These are phyloP conservation scores for Marasmarcha lunaedactyla DNA, from an alignment of 2,888 invertebrate genomes.

Conservation along the genomic window DNA sequence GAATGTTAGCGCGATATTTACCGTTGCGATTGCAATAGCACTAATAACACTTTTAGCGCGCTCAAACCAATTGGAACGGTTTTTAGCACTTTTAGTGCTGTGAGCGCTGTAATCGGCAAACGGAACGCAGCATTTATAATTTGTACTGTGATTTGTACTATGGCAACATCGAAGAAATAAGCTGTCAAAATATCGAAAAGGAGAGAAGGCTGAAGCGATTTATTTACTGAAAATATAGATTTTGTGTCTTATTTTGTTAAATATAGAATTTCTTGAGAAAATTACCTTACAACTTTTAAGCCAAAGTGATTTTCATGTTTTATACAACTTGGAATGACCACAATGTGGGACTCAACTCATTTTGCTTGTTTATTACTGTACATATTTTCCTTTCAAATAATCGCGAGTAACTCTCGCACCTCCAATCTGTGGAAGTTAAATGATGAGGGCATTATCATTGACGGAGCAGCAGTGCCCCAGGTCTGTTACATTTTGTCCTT, in stretches of 20 bases:
- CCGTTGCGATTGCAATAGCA: no score
- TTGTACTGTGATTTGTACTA: no score
- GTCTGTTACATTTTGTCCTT: slow-evolving; percentile 37
- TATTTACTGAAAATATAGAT: slow-evolving; percentile 11
- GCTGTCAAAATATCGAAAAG: slow-evolving; percentile 29
- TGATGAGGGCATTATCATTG: slow-evolving; percentile 81
- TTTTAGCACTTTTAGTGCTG: no score
- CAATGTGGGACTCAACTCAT: slow-evolving; percentile 70
- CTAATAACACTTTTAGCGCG: no score
- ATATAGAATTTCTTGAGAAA: background rate
- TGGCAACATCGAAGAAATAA: no score
- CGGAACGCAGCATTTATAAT: no score
- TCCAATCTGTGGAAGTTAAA: slow-evolving; percentile 88
- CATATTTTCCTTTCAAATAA: slow-evolving; percentile 78
- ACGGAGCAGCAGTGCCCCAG: slow-evolving; percentile 70
- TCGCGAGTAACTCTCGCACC: slow-evolving; percentile 82
- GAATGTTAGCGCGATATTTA: no score
- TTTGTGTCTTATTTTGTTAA: slow-evolving; percentile 17
- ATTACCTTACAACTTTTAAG: background rate
- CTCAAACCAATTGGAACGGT: no score
- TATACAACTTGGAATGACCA: slow-evolving; percentile 16
- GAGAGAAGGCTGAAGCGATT: slow-evolving; percentile 24
- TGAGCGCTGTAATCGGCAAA: no score
- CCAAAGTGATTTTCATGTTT: slow-evolving; percentile 37
- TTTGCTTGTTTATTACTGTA: slow-evolving; percentile 75